Percentiles rank a stretch among this genome's conserved stretches.
Evolutionary conservation across 1,140 invertebrate genomes (phyloP).

Genomic region (Papilio xuthus): DNA sequence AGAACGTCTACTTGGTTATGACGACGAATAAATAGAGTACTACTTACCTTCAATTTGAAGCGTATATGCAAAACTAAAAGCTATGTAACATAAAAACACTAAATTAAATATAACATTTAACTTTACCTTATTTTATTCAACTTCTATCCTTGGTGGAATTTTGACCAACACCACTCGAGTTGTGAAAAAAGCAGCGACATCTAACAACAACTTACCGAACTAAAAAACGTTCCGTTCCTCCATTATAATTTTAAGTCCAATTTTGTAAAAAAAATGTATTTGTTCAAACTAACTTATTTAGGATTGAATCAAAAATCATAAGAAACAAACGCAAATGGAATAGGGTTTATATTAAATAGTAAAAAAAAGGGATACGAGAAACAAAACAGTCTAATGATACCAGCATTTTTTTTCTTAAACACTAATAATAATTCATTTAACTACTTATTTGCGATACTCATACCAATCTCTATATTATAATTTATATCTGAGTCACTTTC

Average conservation of each 20-base stretch:
- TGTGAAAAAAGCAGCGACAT: constrained; percentile 37
- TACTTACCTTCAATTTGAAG: constrained; percentile 27
- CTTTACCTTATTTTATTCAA: constrained; percentile 29
- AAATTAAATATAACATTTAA: constrained; percentile 14
- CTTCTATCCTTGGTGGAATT: constrained; percentile 24
- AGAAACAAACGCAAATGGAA: not conserved
- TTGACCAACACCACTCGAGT: constrained; percentile 35
- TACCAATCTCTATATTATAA: constrained; percentile 1
- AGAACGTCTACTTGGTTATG: constrained; percentile 23
- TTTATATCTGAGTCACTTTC: constrained; percentile 6
- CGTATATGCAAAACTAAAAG: not conserved
- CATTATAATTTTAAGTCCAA: not conserved
- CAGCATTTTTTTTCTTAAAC: not conserved
- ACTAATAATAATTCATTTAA: not conserved
- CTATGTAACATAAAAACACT: constrained; percentile 9
- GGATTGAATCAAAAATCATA: not conserved
- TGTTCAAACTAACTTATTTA: not conserved
- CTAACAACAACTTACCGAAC: constrained; percentile 12
- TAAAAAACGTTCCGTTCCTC: constrained; percentile 11
- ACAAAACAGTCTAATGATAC: too few species aligned
- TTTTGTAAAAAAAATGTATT: not conserved
- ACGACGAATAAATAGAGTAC: not conserved
- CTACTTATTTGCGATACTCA: not conserved
- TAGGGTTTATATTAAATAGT: not conserved
- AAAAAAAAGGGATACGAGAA: not conserved